A percentile compares a stretch with the other conserved stretches of the same genome.
These are phyloP conservation scores for Drosophila helvetica DNA, from an alignment of 2,888 invertebrate species.

Conservation along the genomic window DNA sequence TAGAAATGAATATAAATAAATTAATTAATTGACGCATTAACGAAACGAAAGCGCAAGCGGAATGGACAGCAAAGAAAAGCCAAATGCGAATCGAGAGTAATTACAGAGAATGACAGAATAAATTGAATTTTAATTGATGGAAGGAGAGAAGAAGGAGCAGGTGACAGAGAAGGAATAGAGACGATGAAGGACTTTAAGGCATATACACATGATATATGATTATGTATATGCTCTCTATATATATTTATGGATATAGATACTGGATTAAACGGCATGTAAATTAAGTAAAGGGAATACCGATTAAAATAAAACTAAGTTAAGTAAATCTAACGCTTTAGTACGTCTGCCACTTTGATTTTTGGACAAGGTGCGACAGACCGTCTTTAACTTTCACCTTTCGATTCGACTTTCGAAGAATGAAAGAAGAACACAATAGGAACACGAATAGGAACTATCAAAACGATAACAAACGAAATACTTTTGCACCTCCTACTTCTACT, in stretches of 20 bases:
- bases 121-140: constrained; percentile 71
- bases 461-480: constrained; percentile 25
- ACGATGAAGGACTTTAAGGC: constrained; percentile 70
- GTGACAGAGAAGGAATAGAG: constrained; percentile 8
- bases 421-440: constrained; percentile 10
- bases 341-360: constrained; percentile 79
- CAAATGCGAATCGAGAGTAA: constrained; percentile 35
- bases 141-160: constrained; percentile 39
- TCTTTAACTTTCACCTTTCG: constrained; percentile 61
- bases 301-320: constrained; percentile 60
- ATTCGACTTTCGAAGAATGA: constrained; percentile 36
- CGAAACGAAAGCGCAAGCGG: constrained; percentile 27
- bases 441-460: constrained; percentile 42
- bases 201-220: constrained; percentile 62
- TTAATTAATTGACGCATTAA: constrained; percentile 61
- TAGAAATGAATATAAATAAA: constrained; percentile 62
- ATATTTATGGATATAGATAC: constrained; percentile 58
- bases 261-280: constrained; percentile 66
- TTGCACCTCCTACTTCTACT: constrained; percentile 31
- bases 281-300: constrained; percentile 60
- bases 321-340: constrained; percentile 75
- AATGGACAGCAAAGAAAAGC: constrained; percentile 23
- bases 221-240: constrained; percentile 13
- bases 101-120: constrained; percentile 28
- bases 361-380: constrained; percentile 72